Base-by-base conservation (phyloP, 2,888 invertebrate species). In the Rutpela maculata region DNA sequence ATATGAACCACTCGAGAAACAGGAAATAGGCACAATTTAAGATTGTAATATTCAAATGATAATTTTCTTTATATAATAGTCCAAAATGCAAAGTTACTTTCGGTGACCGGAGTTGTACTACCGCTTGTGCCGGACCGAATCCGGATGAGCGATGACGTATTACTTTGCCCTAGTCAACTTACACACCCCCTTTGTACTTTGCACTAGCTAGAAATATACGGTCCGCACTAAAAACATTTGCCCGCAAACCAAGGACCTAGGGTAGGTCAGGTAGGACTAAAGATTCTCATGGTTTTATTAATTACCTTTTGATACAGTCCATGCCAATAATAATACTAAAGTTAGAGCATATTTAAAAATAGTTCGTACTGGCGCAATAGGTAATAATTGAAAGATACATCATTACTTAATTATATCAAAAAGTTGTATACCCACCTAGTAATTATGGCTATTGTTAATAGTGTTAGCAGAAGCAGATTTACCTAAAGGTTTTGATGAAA, bases 71-170 rank as follows among this genome's bases (percentile, higher is more conserved):
- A 62, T 68, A 76, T 74, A 77, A 76, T 71, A 65, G 56, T 5
- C 18, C 17, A 10, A 19, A 22, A 22, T 66, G 43, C 66, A 66
- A 50, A 43, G 12, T 19, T 15, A 50, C 15, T 50, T 19, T 38
- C 19, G 67, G 73, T 74, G 57, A 73, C 81, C 81, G 78, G 78
- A 84, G 79, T 85, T 65, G 82, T 79, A 74, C 79, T 84, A 79
- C 84, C 82, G 85, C 83, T 83, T 85, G 84, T 83, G 83, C 86
- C 83, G 87, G 86, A 87, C 85, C 78, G 81, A 78, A 82, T 87
- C 87, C 88, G 88, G 88, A 88, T 88, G 88, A 88, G 85, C 86
- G 87, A 87, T 88, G 88, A 88, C 86, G 88, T 87, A 88, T 88
- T 87, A 86, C 79, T 84, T 84, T 85, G 83, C 84, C 85, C 86